Percentiles rank a stretch among this genome's conserved stretches.
phyloP scores from a whole-genome alignment of 2,888 invertebrate species.

The Oscheius sp. region DNA sequence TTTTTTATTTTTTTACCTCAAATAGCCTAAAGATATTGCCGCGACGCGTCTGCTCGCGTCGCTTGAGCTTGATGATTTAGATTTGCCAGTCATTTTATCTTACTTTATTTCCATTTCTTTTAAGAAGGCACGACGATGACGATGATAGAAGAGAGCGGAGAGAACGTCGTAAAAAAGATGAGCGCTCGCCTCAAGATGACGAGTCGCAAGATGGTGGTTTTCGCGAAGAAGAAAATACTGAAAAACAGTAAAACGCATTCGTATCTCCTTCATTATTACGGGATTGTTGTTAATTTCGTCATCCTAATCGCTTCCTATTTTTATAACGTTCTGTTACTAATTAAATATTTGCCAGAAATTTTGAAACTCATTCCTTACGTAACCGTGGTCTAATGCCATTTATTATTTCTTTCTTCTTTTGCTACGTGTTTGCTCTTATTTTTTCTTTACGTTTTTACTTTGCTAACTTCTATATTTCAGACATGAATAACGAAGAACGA shows the following conservation, averaged over 20 bases:
- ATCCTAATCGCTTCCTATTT: background rate
- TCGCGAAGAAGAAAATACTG: background rate
- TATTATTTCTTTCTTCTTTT: background rate
- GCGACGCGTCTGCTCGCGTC: background rate
- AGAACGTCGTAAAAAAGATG: background rate
- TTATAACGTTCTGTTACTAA: too few relatives aligned
- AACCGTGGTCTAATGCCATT: background rate
- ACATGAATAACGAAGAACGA: background rate
- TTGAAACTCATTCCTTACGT: background rate
- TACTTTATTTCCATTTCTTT: background rate
- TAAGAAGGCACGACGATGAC: conserved; percentile 17
- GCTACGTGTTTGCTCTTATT: background rate
- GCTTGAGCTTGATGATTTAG: background rate
- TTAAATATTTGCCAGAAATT: background rate
- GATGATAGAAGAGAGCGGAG: conserved; percentile 12
- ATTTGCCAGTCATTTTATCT: background rate
- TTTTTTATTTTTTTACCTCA: background rate
- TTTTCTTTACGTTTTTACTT: background rate
- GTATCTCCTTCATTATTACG: conserved; percentile 5
- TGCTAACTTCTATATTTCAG: background rate
- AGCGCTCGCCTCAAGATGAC: background rate
- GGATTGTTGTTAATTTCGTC: conserved; percentile 2
- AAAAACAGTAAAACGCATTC: background rate
- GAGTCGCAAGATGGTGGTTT: background rate
- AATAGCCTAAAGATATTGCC: background rate